These are phyloP conservation scores for Muscicapa adusta DNA, from an alignment of 2,113 vertebrate species.

Conservation along the genomic window DNA sequence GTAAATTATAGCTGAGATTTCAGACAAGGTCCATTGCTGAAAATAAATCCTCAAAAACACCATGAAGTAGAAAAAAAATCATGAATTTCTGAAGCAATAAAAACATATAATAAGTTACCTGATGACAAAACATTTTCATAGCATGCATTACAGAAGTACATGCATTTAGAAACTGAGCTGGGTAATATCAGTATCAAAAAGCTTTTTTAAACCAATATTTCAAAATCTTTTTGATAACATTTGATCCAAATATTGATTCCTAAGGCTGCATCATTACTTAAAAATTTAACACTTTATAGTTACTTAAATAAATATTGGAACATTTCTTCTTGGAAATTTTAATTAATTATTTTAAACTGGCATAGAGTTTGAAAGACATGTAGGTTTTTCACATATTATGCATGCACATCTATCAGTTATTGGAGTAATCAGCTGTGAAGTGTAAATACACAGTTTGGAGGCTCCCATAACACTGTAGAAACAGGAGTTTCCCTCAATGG, in stretches of 20 bases:
- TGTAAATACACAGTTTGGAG: background rate
- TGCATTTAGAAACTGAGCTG: background rate
- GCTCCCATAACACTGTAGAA: background rate
- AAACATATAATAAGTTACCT: background rate
- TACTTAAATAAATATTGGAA: background rate
- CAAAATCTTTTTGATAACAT: background rate
- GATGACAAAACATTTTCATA: background rate
- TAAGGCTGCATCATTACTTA: background rate
- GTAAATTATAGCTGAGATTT: background rate
- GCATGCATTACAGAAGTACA: background rate
- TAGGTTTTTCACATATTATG: background rate
- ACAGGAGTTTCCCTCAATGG: background rate
- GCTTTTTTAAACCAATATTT: background rate
- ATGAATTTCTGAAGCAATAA: background rate
- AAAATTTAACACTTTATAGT: background rate
- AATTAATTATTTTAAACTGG: background rate
- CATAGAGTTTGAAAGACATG: background rate
- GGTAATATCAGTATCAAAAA: background rate
- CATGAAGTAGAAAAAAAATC: fast-evolving
- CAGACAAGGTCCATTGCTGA: background rate
- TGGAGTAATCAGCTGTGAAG: background rate
- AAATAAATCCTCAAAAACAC: background rate
- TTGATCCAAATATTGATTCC: background rate
- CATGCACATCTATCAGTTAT: background rate
- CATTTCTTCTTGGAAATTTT: background rate